A percentile compares a stretch with the other conserved stretches of the same genome.
phyloP scores from a whole-genome alignment of 2,797 vertebrate genomes.

The Pseudomugil tenellus region DNA sequence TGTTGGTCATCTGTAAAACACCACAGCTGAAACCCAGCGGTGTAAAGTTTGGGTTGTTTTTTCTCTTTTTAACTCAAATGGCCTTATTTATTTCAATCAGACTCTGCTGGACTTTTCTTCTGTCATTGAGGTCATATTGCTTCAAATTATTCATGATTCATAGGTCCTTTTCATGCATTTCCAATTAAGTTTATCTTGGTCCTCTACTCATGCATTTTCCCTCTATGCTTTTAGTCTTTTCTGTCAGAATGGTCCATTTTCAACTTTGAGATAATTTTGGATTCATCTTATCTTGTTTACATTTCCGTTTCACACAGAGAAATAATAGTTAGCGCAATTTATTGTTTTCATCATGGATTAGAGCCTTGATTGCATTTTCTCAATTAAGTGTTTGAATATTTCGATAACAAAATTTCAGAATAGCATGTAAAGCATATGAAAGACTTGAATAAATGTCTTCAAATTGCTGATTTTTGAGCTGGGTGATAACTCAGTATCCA shows the following conservation, averaged over 20 bases:
- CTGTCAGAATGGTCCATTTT: neutral
- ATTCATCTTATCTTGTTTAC: slow-evolving; percentile 20
- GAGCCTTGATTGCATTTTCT: slow-evolving; percentile 1
- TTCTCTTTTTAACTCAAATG: slow-evolving; percentile 1
- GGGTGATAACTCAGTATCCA: neutral
- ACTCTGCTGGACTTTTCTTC: slow-evolving; percentile 15
- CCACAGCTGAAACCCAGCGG: slow-evolving; percentile 33
- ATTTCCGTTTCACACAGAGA: slow-evolving; percentile 14
- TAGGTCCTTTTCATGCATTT: slow-evolving; percentile 22
- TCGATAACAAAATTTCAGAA: slow-evolving; percentile 6
- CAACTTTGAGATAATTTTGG: neutral
- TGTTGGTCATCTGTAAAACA: slow-evolving; percentile 41
- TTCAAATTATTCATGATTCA: slow-evolving; percentile 7
- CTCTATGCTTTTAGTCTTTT: neutral
- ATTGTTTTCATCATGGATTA: slow-evolving; percentile 4
- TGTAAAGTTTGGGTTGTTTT: neutral
- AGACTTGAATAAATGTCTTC: neutral
- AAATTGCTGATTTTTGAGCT: neutral
- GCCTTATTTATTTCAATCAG: slow-evolving; percentile 12
- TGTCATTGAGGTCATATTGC: slow-evolving; percentile 1
- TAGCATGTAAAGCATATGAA: neutral
- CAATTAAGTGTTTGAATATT: slow-evolving; percentile 11
- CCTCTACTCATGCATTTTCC: neutral
- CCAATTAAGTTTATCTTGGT: slow-evolving; percentile 15
- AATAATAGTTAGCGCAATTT: neutral